A percentile compares a stretch with the other conserved stretches of the same genome.
Conservation (phyloP, 2,797 vertebrate genomes). For the Ctenosaura bakeri region DNA sequence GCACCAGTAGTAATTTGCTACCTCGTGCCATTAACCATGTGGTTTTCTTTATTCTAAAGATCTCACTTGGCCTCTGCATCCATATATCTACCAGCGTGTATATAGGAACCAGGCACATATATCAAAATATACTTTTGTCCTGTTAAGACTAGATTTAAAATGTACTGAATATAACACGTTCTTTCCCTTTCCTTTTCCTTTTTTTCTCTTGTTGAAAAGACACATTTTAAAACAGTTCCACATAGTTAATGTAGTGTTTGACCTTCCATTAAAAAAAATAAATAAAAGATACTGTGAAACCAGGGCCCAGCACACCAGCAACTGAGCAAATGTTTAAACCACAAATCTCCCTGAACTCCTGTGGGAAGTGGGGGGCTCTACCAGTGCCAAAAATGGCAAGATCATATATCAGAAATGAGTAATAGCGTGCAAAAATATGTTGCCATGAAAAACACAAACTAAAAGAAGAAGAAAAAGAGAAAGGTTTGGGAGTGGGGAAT, state of each 20-base stretch:
- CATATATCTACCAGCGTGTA: slow-evolving; percentile 71
- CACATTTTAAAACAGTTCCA: slow-evolving; percentile 71
- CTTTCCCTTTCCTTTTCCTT: not conserved
- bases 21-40: slow-evolving; percentile 76
- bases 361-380: slow-evolving; percentile 62
- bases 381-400: slow-evolving; percentile 72
- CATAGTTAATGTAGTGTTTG: slow-evolving; percentile 76
- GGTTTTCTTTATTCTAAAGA: slow-evolving; percentile 77
- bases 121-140: slow-evolving; percentile 69
- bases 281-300: slow-evolving; percentile 72
- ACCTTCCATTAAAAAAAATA: slow-evolving; percentile 71
- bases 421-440: slow-evolving; percentile 71
- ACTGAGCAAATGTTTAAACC: slow-evolving; percentile 73
- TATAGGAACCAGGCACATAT: slow-evolving; percentile 76
- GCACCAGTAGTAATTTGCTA: slow-evolving; percentile 70
- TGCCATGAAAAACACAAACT: slow-evolving; percentile 65
- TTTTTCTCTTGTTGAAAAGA: slow-evolving; percentile 65
- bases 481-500: slow-evolving; percentile 23
- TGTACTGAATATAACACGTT: slow-evolving; percentile 74
- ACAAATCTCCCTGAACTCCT: slow-evolving; percentile 71
- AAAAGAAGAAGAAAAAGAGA: slow-evolving; percentile 1
- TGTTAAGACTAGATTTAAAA: slow-evolving; percentile 75
- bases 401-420: slow-evolving; percentile 73
- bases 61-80: slow-evolving; percentile 70
- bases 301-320: slow-evolving; percentile 71